Conservation (phyloP, 1,140 invertebrate genomes). For the Drosophila pallidifrons region DNA sequence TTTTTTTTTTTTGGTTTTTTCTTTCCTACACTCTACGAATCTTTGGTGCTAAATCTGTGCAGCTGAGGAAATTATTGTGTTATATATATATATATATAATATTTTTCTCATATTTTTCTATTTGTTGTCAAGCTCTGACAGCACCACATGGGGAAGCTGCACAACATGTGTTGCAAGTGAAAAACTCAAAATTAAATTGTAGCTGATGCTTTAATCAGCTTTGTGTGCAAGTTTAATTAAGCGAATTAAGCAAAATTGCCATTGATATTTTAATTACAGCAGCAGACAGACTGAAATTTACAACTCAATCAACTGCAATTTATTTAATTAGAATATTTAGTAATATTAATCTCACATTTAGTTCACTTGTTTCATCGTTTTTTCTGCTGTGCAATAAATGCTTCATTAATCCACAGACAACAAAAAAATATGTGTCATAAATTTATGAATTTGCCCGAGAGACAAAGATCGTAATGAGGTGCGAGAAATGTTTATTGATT, state of each 20-base stretch:
- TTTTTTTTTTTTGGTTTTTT: background rate
- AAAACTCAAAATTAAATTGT: background rate
- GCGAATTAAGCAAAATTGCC: constrained; percentile 4
- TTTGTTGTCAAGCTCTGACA: background rate
- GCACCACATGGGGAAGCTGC: background rate
- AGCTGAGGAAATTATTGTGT: background rate
- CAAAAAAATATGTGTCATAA: constrained; percentile 16
- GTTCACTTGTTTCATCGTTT: background rate
- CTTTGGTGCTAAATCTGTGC: background rate
- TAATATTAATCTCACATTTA: background rate
- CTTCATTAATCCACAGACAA: constrained; percentile 14
- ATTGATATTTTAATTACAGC: constrained; percentile 18
- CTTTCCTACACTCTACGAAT: background rate
- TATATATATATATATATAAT: background rate
- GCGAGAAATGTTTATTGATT: constrained; percentile 62
- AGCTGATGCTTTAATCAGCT: constrained; percentile 7
- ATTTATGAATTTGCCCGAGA: constrained; percentile 10
- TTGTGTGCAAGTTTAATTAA: constrained; percentile 3
- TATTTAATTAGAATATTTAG: constrained; percentile 21
- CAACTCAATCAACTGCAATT: constrained; percentile 27
- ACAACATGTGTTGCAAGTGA: background rate
- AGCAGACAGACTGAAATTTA: constrained; percentile 18
- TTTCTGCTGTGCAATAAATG: constrained; percentile 9
- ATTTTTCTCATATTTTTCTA: background rate
- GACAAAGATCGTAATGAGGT: constrained; percentile 33